Percentiles rank a stretch among this genome's conserved stretches.
These are phyloP conservation scores for Agonopterix subpropinquella DNA, from an alignment of 2,888 invertebrate species.

Conservation along the genomic window DNA sequence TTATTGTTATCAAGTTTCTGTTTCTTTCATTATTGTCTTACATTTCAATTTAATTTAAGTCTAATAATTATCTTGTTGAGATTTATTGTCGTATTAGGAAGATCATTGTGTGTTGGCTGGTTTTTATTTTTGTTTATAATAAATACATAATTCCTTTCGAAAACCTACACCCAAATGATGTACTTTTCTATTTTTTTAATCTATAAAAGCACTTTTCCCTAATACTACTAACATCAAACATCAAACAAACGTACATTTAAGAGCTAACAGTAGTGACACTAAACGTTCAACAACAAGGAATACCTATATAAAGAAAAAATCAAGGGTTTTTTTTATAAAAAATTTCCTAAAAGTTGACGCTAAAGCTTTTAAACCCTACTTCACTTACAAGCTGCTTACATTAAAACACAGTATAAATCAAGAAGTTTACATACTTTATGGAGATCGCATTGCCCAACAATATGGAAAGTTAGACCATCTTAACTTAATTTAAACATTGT, in stretches of 20 bases:
- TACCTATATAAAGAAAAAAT: constrained; percentile 24
- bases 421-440: too few relatives aligned
- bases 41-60: too few relatives aligned
- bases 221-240: constrained; percentile 67
- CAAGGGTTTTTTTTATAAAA: constrained; percentile 33
- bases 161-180: constrained; percentile 2
- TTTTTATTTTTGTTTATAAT: constrained; percentile 20
- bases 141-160: constrained; percentile 16
- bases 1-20: too few relatives aligned
- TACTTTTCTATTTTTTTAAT: constrained; percentile 28
- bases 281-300: constrained; percentile 34
- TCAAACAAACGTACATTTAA: constrained; percentile 50
- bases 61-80: too few relatives aligned
- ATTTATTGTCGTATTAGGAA: too few relatives aligned
- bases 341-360: constrained; percentile 46
- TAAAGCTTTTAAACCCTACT: constrained; percentile 60
- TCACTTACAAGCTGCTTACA: constrained; percentile 40
- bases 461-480: too few relatives aligned
- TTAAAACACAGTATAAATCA: constrained; percentile 21
- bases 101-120: constrained; percentile 5
- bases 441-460: too few relatives aligned
- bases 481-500: too few relatives aligned
- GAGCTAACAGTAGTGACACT: constrained; percentile 14
- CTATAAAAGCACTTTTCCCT: constrained; percentile 70
- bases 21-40: too few relatives aligned